Evolutionary conservation across 2,888 invertebrate genomes (phyloP), one percentile per base, ranked within the genome.

Genomic region (Napeogenes sylphis): DNA sequence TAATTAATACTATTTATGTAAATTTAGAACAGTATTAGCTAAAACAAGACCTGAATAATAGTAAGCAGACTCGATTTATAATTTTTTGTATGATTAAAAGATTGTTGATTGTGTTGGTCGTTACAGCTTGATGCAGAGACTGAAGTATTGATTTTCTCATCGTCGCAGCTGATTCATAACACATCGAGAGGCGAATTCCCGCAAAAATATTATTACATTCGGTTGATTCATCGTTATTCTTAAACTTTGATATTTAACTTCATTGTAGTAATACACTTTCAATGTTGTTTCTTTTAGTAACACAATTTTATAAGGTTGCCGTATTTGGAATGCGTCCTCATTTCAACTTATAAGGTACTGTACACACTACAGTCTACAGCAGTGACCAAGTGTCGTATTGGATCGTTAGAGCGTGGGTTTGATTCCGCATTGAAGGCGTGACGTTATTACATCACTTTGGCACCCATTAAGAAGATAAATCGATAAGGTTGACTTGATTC

Each of bases 121-220:
- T 67, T 65, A 57, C 61, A 63, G 55, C 65, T 59, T 57, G 63
- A 65, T 64, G 68, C 65, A 64, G 59, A 61, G 55, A 61, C 59
- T 55, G 65, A 67, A 70, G 82, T 88, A 89, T 89, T 88, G 88
- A 89, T 89, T 89, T 87, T 70, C 86, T 82, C 68, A 64, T 82
- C 68, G 64, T 60, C 71, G 81, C 86, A 87, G 85, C 85, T 89
- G 88, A 88, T 84, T 87, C 87, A 84, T 76, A 67, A 62, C 51
- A 64, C 70, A 70, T 72, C 72, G 68, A 64, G 63, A 61, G 59
- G 67, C 72, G 73, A 75, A 77, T 85, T 84, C 84, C 79, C 81
- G 83, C 79, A 84, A 84, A 76, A 73, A 71, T 70, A 68, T 70
- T 74, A 71, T 64, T 65, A 67, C 62, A 55, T 64, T 45, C 69